Percentiles rank a stretch among this genome's conserved stretches.
Evolutionary conservation across 1,140 invertebrate species (phyloP).

Genomic region (Carposina sasakii): DNA sequence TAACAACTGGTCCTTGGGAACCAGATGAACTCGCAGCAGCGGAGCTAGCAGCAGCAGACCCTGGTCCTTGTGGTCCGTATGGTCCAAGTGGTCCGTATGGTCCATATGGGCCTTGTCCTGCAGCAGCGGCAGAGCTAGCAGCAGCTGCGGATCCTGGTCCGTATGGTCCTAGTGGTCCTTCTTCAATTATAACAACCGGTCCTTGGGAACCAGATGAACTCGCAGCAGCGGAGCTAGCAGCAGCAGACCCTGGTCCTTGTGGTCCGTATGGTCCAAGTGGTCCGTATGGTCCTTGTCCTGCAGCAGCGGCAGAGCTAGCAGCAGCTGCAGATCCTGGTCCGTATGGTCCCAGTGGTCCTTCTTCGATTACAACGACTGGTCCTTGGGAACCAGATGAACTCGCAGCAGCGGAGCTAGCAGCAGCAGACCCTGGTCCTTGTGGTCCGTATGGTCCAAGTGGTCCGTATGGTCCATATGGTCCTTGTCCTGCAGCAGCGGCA

Average conservation of each 20-base stretch:
- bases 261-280: neutral
- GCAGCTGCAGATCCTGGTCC: neutral
- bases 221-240: no score
- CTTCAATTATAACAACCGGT: neutral
- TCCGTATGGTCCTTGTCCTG: neutral
- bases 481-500: neutral
- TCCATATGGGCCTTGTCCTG: slow-evolving; percentile 8
- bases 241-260: neutral
- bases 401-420: neutral
- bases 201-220: neutral
- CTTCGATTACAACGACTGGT: no score
- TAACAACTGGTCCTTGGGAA: no score
- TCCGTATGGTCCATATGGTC: neutral
- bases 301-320: neutral
- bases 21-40: no score
- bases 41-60: no score
- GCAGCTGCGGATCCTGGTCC: slow-evolving; percentile 6
- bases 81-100: slow-evolving; percentile 1
- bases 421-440: neutral
- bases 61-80: slow-evolving; percentile 1
- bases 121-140: neutral
- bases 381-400: neutral
- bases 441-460: neutral
- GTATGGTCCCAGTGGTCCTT: neutral
- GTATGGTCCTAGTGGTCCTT: neutral